These are phyloP conservation scores for Brachystomella parvula DNA, from an alignment of 1,140 invertebrate species.

Conservation along the genomic window DNA sequence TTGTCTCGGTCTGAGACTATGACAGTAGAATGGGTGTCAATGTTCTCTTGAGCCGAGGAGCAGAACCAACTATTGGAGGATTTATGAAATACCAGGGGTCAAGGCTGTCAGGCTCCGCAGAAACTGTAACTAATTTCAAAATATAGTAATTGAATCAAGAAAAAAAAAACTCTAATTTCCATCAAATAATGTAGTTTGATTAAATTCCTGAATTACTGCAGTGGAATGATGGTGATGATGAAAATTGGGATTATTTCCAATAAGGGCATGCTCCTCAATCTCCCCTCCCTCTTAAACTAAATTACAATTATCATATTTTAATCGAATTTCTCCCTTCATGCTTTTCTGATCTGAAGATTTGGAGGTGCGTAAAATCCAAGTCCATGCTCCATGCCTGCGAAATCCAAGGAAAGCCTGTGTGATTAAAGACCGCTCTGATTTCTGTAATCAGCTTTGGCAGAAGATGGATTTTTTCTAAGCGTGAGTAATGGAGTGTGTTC, in stretches of 20 bases:
- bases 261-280: too few species aligned
- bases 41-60: background rate
- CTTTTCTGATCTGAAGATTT: too few species aligned
- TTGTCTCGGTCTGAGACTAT: background rate
- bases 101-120: background rate
- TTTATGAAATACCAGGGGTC: conserved; percentile 5
- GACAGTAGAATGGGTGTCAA: conserved; percentile 6
- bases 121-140: background rate
- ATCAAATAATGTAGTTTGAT: background rate
- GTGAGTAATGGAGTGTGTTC: background rate
- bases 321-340: background rate
- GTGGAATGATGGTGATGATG: too few species aligned
- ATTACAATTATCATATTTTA: background rate
- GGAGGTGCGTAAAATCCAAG: too few species aligned
- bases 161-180: too few species aligned
- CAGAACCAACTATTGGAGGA: background rate
- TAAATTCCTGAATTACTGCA: too few species aligned
- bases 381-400: too few species aligned
- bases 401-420: too few species aligned
- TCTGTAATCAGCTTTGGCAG: background rate
- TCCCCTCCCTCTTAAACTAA: too few species aligned
- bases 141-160: too few species aligned
- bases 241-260: too few species aligned
- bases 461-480: background rate
- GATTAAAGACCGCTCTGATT: too few species aligned